Evolutionary conservation across 2,888 invertebrate species (phyloP), one percentile per base, ranked within the genome.

Genomic region (Marronus borbonicus): DNA sequence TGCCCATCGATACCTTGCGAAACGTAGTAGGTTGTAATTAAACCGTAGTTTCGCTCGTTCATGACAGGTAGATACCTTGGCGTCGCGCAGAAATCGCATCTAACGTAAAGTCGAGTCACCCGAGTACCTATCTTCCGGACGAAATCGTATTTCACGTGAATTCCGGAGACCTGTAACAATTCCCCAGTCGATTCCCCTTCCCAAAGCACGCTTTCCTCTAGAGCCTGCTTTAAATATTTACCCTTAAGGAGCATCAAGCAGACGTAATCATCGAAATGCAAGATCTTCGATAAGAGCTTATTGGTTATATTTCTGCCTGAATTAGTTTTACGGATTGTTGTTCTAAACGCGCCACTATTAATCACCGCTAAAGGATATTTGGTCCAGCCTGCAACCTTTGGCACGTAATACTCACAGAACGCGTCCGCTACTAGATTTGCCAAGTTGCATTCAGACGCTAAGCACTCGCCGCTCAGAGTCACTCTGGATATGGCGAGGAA

Each of bases 361-460:
- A 94, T 88, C 0, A 97, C 83, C 0, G 93, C 94, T 82, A 96
- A 93, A 0, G 96, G 91, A 0, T 94, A 92, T 84, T 94, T 93
- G 0, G 94, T 94, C 97, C 96, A 96, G 44, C 52, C 90, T 76
- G 90, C 90, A 91, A 36, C 84, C 83, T 1, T 90, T 76, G 90
- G 90, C 4, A 20, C 2, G 10, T 31, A 1, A 64, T 84, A 85
- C 4, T 89, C 89, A 81, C 92, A 92, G 81, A 95, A 92, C 0
- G 96, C 92, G 84, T 97, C 97, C 0, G 95, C 89, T 76, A 96
- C 90, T 20, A 97, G 87, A 87, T 96, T 96, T 3, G 96, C 97
- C 83, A 97, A 89, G 86, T 96, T 97, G 85, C 97, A 97, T 88
- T 98, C 97, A 52, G 83, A 82, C 36, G 90, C 85, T 58, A 96